These are phyloP conservation scores for Limnothrissa miodon DNA, from an alignment of 2,113 vertebrate genomes.

Conservation along the genomic window DNA sequence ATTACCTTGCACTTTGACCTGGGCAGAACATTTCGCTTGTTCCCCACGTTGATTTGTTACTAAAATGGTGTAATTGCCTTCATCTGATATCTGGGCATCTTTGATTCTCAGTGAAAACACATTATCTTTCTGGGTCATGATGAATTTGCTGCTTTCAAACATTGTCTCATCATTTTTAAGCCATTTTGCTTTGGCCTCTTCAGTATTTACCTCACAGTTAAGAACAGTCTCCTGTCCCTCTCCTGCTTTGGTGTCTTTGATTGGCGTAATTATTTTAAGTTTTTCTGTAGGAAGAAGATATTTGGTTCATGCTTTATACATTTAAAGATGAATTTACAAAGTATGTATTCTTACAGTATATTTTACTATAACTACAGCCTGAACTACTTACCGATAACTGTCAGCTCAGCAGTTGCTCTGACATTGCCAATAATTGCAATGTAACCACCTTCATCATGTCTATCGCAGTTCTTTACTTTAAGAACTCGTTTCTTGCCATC, in stretches of 20 bases:
- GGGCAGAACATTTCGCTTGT: constrained; percentile 81
- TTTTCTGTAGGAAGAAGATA: constrained; percentile 79
- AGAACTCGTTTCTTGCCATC: constrained; percentile 88
- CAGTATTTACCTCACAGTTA: constrained; percentile 95
- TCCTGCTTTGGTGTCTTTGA: constrained; percentile 84
- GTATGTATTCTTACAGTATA: neutral
- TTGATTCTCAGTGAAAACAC: constrained; percentile 91
- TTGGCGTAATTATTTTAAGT: constrained; percentile 88
- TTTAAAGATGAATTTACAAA: neutral
- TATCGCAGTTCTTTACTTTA: constrained; percentile 78
- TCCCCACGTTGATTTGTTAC: constrained; percentile 91
- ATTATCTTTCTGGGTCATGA: constrained; percentile 89
- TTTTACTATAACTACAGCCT: neutral
- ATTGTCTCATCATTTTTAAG: constrained; percentile 88
- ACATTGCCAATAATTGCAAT: constrained; percentile 79
- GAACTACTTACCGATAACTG: constrained; percentile 81
- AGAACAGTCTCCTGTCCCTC: constrained; percentile 90
- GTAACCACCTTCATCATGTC: constrained; percentile 84
- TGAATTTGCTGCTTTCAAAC: constrained; percentile 92
- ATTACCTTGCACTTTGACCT: constrained; percentile 85
- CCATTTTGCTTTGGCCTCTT: constrained; percentile 97
- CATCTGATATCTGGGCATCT: constrained; percentile 83
- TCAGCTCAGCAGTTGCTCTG: constrained; percentile 84
- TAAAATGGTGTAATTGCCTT: constrained; percentile 78
- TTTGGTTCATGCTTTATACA: neutral